Conservation (phyloP, 2,797 vertebrate genomes). For the Chrysolophus pictus region DNA sequence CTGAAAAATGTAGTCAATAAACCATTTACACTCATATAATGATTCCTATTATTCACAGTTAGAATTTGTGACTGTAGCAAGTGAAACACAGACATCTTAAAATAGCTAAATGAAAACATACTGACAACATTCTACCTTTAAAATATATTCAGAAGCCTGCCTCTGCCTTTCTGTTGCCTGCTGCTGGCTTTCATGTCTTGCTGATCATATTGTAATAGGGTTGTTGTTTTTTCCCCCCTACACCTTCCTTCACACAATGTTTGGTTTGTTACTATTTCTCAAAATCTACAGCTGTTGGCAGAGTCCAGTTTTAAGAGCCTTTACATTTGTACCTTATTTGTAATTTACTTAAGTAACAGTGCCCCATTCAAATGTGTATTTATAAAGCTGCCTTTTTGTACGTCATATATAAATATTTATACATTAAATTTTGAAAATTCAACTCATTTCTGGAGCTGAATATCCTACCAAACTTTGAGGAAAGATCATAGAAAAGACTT, state of each 20-base stretch:
- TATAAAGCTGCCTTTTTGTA: conserved; percentile 59
- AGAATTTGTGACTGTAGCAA: conserved; percentile 76
- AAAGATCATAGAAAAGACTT: conserved; percentile 7
- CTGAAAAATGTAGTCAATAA: conserved; percentile 75
- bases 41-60: conserved; percentile 79
- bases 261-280: conserved; percentile 66
- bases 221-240: conserved; percentile 25
- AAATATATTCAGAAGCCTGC: conserved; percentile 74
- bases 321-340: conserved; percentile 52
- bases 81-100: conserved; percentile 75
- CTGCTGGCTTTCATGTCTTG: conserved; percentile 71
- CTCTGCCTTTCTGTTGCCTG: conserved; percentile 65
- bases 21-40: conserved; percentile 79
- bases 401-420: conserved; percentile 53
- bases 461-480: conserved; percentile 11
- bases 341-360: conserved; percentile 59
- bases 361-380: conserved; percentile 42
- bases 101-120: conserved; percentile 77
- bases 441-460: conserved; percentile 32
- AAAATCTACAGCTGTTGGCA: conserved; percentile 40
- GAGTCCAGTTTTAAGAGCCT: conserved; percentile 61
- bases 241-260: conserved; percentile 69
- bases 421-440: conserved; percentile 62
- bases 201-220: conserved; percentile 68
- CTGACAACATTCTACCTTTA: conserved; percentile 77